phyloP scores from a whole-genome alignment of 2,113 vertebrate species.

The Clarias batrachus region DNA sequence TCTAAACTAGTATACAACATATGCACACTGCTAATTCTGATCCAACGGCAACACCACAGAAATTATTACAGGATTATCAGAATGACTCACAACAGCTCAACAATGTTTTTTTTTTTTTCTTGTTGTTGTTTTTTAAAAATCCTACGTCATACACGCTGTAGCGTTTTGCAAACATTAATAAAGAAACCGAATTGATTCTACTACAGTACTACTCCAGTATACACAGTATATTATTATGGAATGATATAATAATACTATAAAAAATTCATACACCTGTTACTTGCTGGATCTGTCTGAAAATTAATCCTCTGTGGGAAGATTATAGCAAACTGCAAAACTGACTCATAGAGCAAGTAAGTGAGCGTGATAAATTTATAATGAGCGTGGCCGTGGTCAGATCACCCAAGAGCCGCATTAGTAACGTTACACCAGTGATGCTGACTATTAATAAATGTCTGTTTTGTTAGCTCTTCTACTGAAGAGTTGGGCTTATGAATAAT shows the following conservation, averaged over 20 bases:
- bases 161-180: background rate
- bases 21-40: background rate
- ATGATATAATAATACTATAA: background rate
- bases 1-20: background rate
- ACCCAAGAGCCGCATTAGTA: conserved; percentile 10
- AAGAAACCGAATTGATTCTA: background rate
- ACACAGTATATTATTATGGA: background rate
- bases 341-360: background rate
- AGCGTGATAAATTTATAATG: background rate
- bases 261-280: background rate
- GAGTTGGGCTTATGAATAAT: background rate
- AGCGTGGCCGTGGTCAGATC: background rate
- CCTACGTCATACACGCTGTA: background rate
- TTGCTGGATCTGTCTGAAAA: background rate
- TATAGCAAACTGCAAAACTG: background rate
- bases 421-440: background rate
- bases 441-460: background rate
- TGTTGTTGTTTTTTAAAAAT: background rate
- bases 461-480: background rate
- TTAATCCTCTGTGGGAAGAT: background rate
- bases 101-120: background rate
- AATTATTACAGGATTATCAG: background rate
- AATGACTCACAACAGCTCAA: background rate
- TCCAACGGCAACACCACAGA: background rate
- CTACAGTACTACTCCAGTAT: background rate